These are phyloP conservation scores for Andricus quercusramuli DNA, from an alignment of 2,888 invertebrate genomes.

Conservation along the genomic window DNA sequence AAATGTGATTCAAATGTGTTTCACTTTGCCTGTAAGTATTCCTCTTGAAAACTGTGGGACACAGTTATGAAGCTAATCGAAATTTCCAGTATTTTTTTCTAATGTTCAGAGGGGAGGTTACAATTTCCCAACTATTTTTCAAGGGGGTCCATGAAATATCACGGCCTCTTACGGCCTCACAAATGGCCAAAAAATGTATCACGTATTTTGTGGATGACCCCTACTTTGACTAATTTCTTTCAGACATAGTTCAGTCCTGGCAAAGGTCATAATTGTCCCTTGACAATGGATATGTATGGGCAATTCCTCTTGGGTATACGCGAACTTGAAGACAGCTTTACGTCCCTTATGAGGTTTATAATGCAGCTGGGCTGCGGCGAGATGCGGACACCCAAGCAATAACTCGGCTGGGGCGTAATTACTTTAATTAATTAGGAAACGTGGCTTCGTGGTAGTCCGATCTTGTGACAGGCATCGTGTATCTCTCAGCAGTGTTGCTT, in stretches of 20 bases:
- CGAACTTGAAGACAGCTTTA: conserved; percentile 55
- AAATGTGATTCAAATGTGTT: too few relatives aligned
- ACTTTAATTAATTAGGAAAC: conserved; percentile 75
- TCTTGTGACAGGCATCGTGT: conserved; percentile 68
- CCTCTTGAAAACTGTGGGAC: too few relatives aligned
- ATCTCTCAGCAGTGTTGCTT: conserved; percentile 58
- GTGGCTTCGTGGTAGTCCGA: conserved; percentile 72
- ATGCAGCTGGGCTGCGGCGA: conserved; percentile 55
- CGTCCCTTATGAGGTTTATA: conserved; percentile 61
- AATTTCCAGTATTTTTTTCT: too few relatives aligned
- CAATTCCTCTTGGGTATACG: conserved; percentile 43
- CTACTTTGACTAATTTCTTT: background rate
- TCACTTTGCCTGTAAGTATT: too few relatives aligned
- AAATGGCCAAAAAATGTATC: too few relatives aligned
- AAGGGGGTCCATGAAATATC: too few relatives aligned
- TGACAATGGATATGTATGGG: conserved; percentile 1
- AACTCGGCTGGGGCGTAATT: conserved; percentile 73
- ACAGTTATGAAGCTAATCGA: too few relatives aligned
- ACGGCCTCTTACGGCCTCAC: too few relatives aligned
- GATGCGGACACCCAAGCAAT: conserved; percentile 63
- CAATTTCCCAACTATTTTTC: too few relatives aligned
- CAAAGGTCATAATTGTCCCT: background rate
- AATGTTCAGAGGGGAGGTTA: too few relatives aligned
- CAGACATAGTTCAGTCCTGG: background rate
- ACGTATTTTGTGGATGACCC: too few relatives aligned